Evolutionary conservation across 2,888 invertebrate genomes (phyloP).

Genomic region (Alentia gelatinosa): DNA sequence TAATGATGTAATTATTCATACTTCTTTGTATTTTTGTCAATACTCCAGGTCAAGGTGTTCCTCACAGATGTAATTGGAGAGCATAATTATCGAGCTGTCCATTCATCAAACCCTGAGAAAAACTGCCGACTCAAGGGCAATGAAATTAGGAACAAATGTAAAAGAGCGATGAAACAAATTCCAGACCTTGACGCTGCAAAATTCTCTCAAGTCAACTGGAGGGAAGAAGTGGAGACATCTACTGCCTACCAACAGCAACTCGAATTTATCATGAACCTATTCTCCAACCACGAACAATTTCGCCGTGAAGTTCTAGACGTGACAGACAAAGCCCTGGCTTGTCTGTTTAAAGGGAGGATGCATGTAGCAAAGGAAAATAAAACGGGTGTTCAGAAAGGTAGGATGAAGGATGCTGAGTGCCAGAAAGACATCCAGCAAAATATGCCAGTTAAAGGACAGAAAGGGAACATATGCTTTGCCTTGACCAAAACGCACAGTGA

Average conservation of each 20-base stretch:
- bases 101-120: not conserved
- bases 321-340: not conserved
- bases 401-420: not conserved
- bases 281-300: not conserved
- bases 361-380: not conserved
- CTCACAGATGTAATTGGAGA: slow-evolving; percentile 14
- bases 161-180: not conserved
- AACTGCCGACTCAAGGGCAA: not conserved
- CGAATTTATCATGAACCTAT: not conserved
- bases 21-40: no score
- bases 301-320: not conserved
- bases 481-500: no score
- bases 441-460: not conserved
- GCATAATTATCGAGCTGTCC: slow-evolving; percentile 21
- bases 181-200: not conserved
- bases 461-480: no score
- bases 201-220: not conserved
- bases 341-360: not conserved
- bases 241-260: not conserved
- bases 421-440: not conserved
- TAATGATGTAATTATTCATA: no score
- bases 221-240: not conserved
- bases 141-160: not conserved
- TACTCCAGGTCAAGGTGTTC: slow-evolving; percentile 18
- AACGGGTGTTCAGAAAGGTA: not conserved